A percentile compares a stretch with the other conserved stretches of the same genome.
Evolutionary conservation across 2,888 invertebrate genomes (phyloP).

Genomic region (Plebejus melissa): DNA sequence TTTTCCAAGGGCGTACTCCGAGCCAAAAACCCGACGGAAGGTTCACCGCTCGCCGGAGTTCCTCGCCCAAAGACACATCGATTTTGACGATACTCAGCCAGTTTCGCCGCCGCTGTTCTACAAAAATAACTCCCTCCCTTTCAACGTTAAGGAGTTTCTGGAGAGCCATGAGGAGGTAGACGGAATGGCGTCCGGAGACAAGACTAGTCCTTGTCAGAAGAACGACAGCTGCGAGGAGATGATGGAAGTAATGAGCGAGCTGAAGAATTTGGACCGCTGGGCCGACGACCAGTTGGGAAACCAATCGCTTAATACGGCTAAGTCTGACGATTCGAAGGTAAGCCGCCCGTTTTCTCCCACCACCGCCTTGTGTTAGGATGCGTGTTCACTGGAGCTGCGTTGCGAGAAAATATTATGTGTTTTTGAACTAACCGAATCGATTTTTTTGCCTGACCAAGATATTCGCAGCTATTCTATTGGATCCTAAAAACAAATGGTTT

Average conservation of each 20-base stretch:
- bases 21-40: conserved; percentile 51
- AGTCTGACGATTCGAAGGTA: conserved; percentile 67
- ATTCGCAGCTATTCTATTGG: too few species aligned
- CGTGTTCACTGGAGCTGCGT: too few species aligned
- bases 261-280: conserved; percentile 66
- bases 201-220: conserved; percentile 51
- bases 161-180: conserved; percentile 51
- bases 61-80: conserved; percentile 57
- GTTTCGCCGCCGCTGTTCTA: conserved; percentile 57
- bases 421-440: too few species aligned
- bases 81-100: conserved; percentile 46
- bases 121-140: conserved; percentile 61
- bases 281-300: conserved; percentile 63
- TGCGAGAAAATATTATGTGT: too few species aligned
- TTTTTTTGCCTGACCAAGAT: too few species aligned
- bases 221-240: conserved; percentile 54
- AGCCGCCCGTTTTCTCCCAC: conserved; percentile 30
- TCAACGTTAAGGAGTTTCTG: conserved; percentile 54
- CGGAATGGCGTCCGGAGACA: conserved; percentile 47
- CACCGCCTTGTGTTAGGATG: neutral
- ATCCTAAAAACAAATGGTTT: too few species aligned
- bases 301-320: conserved; percentile 51
- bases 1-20: conserved; percentile 48
- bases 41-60: conserved; percentile 53
- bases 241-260: conserved; percentile 67